Percentiles rank a stretch among this genome's conserved stretches.
Conservation (phyloP, 2,797 vertebrate genomes). For the Melanotaenia boesemani region DNA sequence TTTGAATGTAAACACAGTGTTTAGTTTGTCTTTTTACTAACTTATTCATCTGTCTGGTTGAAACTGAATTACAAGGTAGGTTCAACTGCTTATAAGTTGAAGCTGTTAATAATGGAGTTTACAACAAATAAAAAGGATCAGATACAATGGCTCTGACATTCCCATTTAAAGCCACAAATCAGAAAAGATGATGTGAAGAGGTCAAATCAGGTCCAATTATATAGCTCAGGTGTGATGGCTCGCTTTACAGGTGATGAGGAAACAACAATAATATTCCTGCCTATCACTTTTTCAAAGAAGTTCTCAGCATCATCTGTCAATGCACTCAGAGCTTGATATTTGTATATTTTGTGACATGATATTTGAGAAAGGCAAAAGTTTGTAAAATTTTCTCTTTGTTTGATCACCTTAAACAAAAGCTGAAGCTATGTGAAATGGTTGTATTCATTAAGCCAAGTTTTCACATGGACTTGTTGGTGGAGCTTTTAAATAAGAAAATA, state of each 20-base stretch:
- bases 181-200: neutral
- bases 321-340: neutral
- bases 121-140: neutral
- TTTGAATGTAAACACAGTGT: neutral
- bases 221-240: neutral
- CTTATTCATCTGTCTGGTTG: neutral
- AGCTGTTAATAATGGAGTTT: neutral
- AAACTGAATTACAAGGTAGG: too few species aligned
- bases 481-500: neutral
- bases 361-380: neutral
- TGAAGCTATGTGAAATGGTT: neutral
- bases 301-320: neutral
- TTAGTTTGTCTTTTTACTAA: neutral
- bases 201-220: neutral
- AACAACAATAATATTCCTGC: neutral
- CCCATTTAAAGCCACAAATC: slow-evolving; percentile 1
- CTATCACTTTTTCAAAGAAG: neutral
- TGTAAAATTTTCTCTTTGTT: too few species aligned
- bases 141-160: neutral
- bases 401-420: neutral
- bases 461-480: neutral
- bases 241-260: neutral
- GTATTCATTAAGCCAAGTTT: neutral
- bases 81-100: neutral
- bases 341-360: neutral